Evolutionary conservation across 2,888 invertebrate species (phyloP).

Genomic region (Tetropium fuscum): DNA sequence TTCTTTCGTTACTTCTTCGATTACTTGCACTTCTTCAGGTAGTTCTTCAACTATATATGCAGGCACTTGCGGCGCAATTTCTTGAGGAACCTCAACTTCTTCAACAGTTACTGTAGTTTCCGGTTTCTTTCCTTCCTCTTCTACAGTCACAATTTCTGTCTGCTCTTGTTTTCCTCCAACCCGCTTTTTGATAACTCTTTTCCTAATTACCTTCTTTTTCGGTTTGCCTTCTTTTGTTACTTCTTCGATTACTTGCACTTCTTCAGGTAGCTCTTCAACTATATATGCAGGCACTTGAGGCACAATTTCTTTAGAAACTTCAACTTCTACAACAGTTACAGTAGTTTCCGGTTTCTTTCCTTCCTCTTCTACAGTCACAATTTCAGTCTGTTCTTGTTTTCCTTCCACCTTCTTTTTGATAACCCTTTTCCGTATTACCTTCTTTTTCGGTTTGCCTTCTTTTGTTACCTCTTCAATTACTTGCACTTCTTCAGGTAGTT

Average conservation of each 20-base stretch:
- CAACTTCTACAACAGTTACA: slow-evolving; percentile 62
- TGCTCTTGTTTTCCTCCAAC: slow-evolving; percentile 59
- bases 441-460: slow-evolving; percentile 53
- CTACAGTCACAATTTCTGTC: slow-evolving; percentile 65
- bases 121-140: slow-evolving; percentile 56
- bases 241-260: slow-evolving; percentile 45
- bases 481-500: slow-evolving; percentile 54
- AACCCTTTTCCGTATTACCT: slow-evolving; percentile 56
- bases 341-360: slow-evolving; percentile 64
- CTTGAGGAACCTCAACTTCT: slow-evolving; percentile 50
- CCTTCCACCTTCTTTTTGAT: slow-evolving; percentile 57
- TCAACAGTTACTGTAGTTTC: slow-evolving; percentile 53
- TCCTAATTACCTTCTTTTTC: slow-evolving; percentile 48
- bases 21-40: slow-evolving; percentile 52
- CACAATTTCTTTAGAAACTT: slow-evolving; percentile 53
- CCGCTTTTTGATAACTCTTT: slow-evolving; percentile 64
- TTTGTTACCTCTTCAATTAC: slow-evolving; percentile 50
- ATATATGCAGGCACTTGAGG: slow-evolving; percentile 52
- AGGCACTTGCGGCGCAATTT: slow-evolving; percentile 50
- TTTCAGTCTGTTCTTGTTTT: slow-evolving; percentile 61
- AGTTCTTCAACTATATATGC: slow-evolving; percentile 45
- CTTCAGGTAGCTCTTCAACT: slow-evolving; percentile 50
- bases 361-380: slow-evolving; percentile 67
- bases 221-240: slow-evolving; percentile 44
- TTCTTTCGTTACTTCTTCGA: slow-evolving; percentile 48